A percentile compares a stretch with the other conserved stretches of the same genome.
phyloP scores from a whole-genome alignment of 2,888 invertebrate genomes.

The Pollenia amentaria region DNA sequence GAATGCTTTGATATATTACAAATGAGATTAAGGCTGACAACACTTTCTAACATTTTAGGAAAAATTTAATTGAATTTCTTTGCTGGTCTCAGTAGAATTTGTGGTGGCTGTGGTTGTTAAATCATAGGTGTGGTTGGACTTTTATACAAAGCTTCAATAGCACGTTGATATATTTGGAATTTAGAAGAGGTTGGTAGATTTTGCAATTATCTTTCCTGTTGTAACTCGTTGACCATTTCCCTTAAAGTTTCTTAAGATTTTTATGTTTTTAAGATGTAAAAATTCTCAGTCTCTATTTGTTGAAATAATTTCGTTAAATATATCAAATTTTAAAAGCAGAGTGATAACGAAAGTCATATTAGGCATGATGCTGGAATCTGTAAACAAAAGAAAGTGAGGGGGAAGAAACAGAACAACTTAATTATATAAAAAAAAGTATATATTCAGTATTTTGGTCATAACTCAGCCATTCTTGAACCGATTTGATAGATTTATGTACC shows the following conservation, averaged over 20 bases:
- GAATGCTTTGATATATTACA: slow-evolving; percentile 32
- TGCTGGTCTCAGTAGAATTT: slow-evolving; percentile 3
- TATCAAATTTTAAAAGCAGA: too few relatives aligned
- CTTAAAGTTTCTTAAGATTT: slow-evolving; percentile 44
- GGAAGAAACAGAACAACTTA: too few relatives aligned
- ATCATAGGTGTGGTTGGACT: slow-evolving; percentile 29
- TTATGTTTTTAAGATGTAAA: too few relatives aligned
- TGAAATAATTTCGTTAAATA: too few relatives aligned
- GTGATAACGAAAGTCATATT: too few relatives aligned
- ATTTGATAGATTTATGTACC: too few relatives aligned
- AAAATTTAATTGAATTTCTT: background rate
- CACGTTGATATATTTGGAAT: background rate
- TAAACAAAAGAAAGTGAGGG: too few relatives aligned
- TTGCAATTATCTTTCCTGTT: slow-evolving; percentile 5
- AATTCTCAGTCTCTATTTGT: too few relatives aligned
- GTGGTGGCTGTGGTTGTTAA: slow-evolving; percentile 30
- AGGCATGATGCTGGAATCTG: too few relatives aligned
- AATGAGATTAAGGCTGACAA: background rate
- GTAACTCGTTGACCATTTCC: slow-evolving; percentile 40
- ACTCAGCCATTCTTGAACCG: too few relatives aligned
- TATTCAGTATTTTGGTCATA: too few relatives aligned
- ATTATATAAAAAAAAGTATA: too few relatives aligned
- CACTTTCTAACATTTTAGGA: background rate
- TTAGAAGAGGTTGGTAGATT: background rate
- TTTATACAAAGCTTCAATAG: slow-evolving; percentile 35